Evolutionary conservation across 2,113 vertebrate species (phyloP).

Genomic region (Paedocypris sp.): DNA sequence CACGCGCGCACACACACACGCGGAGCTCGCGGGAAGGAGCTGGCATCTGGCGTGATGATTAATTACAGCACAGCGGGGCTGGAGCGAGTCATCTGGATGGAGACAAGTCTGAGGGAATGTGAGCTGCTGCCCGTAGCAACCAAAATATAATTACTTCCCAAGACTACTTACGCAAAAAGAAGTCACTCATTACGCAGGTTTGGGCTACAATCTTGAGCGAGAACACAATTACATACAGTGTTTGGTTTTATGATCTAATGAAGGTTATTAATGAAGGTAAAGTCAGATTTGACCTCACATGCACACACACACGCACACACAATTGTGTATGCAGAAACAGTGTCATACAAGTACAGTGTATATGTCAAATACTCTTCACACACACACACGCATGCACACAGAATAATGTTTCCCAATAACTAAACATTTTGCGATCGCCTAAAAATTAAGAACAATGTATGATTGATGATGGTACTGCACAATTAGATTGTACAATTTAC

Average conservation of each 20-base stretch:
- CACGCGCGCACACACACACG: background rate
- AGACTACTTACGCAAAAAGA: background rate
- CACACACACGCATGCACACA: too few relatives aligned
- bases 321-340: too few relatives aligned
- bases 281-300: too few relatives aligned
- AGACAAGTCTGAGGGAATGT: conserved; percentile 3
- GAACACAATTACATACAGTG: background rate
- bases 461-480: too few relatives aligned
- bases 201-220: background rate
- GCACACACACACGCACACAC: too few relatives aligned
- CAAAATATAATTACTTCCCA: conserved; percentile 19
- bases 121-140: conserved; percentile 25
- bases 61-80: conserved; percentile 30
- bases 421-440: too few relatives aligned
- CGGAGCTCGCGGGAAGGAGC: background rate
- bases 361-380: too few relatives aligned
- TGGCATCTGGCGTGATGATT: conserved; percentile 33
- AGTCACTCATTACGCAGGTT: background rate
- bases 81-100: conserved; percentile 22
- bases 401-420: too few relatives aligned
- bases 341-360: too few relatives aligned
- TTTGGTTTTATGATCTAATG: background rate
- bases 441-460: too few relatives aligned
- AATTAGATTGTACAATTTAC: too few relatives aligned
- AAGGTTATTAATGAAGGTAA: too few relatives aligned